Conservation (phyloP, 2,888 invertebrate species). For the Coleophora deauratella region DNA sequence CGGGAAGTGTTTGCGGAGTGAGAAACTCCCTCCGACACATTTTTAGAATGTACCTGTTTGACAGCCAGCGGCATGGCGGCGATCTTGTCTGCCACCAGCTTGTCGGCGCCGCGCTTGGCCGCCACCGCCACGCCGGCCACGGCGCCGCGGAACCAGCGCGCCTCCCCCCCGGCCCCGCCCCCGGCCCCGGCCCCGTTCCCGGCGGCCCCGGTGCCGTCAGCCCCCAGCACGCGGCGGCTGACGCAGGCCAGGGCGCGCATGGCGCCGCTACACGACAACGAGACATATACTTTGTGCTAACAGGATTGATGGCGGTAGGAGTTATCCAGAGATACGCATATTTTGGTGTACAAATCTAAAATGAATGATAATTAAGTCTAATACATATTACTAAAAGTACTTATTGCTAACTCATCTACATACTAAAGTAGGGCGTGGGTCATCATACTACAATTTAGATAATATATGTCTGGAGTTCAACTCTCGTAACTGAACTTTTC, state of each 20-base stretch:
- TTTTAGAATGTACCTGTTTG: conserved; percentile 21
- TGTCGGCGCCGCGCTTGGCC: conserved; percentile 78
- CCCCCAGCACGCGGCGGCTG: conserved; percentile 95
- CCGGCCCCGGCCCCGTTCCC: conserved; percentile 4
- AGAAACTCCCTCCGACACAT: too few species aligned
- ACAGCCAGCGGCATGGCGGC: conserved; percentile 83
- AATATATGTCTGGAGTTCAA: too few species aligned
- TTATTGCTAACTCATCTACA: too few species aligned
- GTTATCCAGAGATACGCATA: too few species aligned
- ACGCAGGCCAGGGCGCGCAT: conserved; percentile 94
- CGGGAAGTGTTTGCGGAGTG: too few species aligned
- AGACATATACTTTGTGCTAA: background rate
- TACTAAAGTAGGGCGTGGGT: too few species aligned
- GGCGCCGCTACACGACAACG: conserved; percentile 81
- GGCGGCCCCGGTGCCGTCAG: conserved; percentile 85
- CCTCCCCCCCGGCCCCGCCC: conserved; percentile 24
- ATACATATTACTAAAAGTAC: too few species aligned
- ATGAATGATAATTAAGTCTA: too few species aligned
- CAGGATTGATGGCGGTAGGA: too few species aligned
- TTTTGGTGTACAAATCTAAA: too few species aligned
- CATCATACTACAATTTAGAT: too few species aligned
- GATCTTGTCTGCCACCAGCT: conserved; percentile 88
- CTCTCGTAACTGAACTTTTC: too few species aligned
- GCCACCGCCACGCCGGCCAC: conserved; percentile 51
- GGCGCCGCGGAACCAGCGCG: conserved; percentile 47